Evolutionary conservation across 1,140 invertebrate species (phyloP).

Genomic region (Metopolophium dirhodum): DNA sequence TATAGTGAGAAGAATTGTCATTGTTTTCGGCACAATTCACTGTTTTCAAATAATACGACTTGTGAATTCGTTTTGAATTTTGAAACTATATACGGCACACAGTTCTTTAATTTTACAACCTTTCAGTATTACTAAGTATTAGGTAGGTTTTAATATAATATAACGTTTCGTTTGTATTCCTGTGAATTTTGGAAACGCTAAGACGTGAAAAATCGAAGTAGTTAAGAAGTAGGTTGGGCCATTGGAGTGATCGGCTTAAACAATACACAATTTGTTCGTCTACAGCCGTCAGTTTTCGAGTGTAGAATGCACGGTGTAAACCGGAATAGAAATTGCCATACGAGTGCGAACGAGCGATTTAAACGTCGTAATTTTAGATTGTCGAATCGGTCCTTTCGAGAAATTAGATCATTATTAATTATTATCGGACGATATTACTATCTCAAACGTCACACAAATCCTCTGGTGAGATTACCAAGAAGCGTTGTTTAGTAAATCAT

Average conservation of each 20-base stretch:
- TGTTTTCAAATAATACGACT: too few species aligned
- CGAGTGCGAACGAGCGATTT: not conserved
- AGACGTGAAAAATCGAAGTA: not conserved
- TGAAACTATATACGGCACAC: too few species aligned
- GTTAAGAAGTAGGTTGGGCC: not conserved
- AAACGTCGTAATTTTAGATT: not conserved
- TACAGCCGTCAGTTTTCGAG: not conserved
- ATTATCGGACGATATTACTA: not conserved
- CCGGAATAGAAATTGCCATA: not conserved
- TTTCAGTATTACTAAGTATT: too few species aligned
- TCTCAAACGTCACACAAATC: not conserved
- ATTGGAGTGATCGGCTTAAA: not conserved
- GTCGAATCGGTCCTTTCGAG: not conserved
- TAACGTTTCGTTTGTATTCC: not conserved
- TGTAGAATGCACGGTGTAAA: not conserved
- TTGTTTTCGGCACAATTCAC: not conserved
- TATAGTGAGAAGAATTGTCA: too few species aligned
- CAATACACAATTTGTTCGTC: not conserved
- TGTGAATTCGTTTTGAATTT: too few species aligned
- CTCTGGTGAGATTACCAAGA: not conserved
- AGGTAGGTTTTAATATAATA: not conserved
- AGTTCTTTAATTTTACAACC: too few species aligned
- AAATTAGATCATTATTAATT: not conserved
- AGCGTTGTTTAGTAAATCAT: not conserved
- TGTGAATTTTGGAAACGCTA: not conserved